Evolutionary conservation across 2,113 vertebrate genomes (phyloP).

Genomic region (Hypanus sabinus): DNA sequence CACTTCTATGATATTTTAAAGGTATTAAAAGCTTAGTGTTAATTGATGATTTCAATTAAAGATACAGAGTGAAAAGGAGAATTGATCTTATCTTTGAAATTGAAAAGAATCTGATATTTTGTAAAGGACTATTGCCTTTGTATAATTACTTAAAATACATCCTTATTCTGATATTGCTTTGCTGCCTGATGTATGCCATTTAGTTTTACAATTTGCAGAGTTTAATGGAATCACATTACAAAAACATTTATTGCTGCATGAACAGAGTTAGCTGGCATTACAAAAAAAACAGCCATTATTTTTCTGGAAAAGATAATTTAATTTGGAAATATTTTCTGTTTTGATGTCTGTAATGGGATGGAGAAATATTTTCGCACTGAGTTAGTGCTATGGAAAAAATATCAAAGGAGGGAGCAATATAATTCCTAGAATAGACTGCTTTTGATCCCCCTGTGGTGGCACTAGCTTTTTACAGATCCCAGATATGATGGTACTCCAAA

Average conservation of each 20-base stretch:
- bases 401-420: not conserved
- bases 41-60: slow-evolving; percentile 23
- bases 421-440: not conserved
- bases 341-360: not conserved
- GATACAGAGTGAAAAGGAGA: not conserved
- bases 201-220: not conserved
- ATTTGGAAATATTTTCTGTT: not conserved
- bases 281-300: not conserved
- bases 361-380: not conserved
- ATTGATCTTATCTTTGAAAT: not conserved
- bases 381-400: not conserved
- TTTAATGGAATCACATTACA: slow-evolving; percentile 24
- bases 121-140: not conserved
- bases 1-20: not conserved
- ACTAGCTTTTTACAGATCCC: not conserved
- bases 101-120: not conserved
- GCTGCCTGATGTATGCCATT: not conserved
- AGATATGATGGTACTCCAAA: not conserved
- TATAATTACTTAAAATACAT: not conserved
- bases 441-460: not conserved
- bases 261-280: not conserved
- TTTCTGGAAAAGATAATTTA: slow-evolving; percentile 21
- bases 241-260: not conserved
- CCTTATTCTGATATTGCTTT: not conserved
- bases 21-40: not conserved